Evolutionary conservation across 2,797 vertebrate species (phyloP).

Genomic region (Coregonus sp.): DNA sequence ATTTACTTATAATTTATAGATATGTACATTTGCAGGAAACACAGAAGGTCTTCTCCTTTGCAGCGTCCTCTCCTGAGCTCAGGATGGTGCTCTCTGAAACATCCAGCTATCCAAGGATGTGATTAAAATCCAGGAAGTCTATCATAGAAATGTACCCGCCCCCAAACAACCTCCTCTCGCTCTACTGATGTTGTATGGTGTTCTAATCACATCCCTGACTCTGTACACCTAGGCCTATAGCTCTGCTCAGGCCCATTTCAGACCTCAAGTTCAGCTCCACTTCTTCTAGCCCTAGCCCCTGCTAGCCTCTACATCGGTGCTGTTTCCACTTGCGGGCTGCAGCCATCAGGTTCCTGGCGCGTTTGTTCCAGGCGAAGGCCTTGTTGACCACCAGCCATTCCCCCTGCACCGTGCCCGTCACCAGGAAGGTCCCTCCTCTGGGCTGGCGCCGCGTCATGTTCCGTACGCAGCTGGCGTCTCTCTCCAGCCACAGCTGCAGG

Average conservation of each 20-base stretch:
- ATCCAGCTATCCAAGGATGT: background rate
- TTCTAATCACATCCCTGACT: background rate
- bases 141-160: background rate
- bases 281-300: background rate
- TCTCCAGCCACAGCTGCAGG: constrained; percentile 81
- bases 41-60: background rate
- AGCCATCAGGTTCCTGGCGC: constrained; percentile 78
- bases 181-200: background rate
- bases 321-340: constrained; percentile 80
- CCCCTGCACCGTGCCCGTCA: constrained; percentile 79
- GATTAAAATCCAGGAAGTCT: background rate
- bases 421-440: constrained; percentile 74
- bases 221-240: background rate
- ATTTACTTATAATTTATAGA: constrained; percentile 59
- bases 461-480: constrained; percentile 82
- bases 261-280: background rate
- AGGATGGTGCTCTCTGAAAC: constrained; percentile 14
- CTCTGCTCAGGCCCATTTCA: background rate
- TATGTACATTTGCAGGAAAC: constrained; percentile 57
- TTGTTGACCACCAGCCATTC: constrained; percentile 79
- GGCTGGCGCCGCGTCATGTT: constrained; percentile 81
- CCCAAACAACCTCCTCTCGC: too few species aligned
- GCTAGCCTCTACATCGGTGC: constrained; percentile 76
- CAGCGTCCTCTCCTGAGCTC: background rate
- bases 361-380: constrained; percentile 81